Evolutionary conservation across 2,113 vertebrate genomes (phyloP), one percentile per base, ranked within the genome.

Genomic region (Otocyon megalotis): DNA sequence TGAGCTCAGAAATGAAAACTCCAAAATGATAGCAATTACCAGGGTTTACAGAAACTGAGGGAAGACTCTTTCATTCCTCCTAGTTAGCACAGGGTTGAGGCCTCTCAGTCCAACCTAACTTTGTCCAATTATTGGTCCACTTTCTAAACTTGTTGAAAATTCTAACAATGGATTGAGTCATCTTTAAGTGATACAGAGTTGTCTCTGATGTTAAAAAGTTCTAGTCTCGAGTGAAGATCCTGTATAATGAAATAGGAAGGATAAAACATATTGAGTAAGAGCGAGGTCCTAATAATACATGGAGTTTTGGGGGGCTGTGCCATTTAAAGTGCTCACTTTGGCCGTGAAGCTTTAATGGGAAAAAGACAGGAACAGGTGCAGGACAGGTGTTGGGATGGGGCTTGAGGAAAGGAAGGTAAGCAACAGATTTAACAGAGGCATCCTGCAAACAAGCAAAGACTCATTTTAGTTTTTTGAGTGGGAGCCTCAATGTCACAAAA

Each of bases 371-470:
- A 2, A 28, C 22, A 87, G 35, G n/a, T 48, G 20, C 1, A 79
- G 5, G 62, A 67, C 9, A n/a, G 15, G 13, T 26, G 48, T 0
- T 1, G 15, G 19, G 15, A 48, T 20, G 53, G 4, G 13, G 6
- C 7, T 94, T 37, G 26, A 82, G 15, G 14, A 43, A n/a, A 20
- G 15, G 28, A 82, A 60, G 20, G 71, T 30, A 35, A 53, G 17
- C 13, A 13, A 24, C 72, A 26, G 3, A 14, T 60, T 8, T 50
- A 32, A 37, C 2, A 43, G 4, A 19, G 14, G 16, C 76, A 37
- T 67, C 87, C 50, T n/a, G 35, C 35, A 80, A 67, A 87, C 2
- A 6, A 53, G 30, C 9, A 10, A 63, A 43, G 32, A 85, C 56
- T 32, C 53, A 2, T 14, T 50, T 50, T 9, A 50, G 28, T 37